A percentile compares a stretch with the other conserved stretches of the same genome.
Conservation (phyloP, 2,888 invertebrate genomes). For the Xestia rhomboidea region DNA sequence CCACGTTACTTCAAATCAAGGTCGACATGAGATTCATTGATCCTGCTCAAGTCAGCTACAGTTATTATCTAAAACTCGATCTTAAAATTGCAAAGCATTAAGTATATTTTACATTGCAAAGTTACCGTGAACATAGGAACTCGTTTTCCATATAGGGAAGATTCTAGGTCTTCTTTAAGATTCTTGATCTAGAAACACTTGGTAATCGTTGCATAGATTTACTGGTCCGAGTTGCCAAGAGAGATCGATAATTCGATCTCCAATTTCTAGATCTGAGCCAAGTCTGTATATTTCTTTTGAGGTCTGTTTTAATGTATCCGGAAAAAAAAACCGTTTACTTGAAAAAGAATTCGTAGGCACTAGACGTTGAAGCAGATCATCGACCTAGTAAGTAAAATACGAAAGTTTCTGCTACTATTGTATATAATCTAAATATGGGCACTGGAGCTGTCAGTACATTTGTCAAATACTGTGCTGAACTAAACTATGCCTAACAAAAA, state of each 20-base stretch:
- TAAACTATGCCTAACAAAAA: neutral
- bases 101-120: constrained; percentile 64
- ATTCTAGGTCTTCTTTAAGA: constrained; percentile 52
- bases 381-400: neutral
- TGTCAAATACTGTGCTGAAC: neutral
- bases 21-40: constrained; percentile 55
- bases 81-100: constrained; percentile 57
- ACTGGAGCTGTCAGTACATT: neutral
- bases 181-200: constrained; percentile 48
- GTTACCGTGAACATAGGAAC: constrained; percentile 41
- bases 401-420: neutral
- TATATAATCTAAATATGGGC: neutral
- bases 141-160: constrained; percentile 54
- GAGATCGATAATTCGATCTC: constrained; percentile 8
- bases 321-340: neutral
- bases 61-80: constrained; percentile 57
- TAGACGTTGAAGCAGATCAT: neutral
- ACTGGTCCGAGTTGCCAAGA: constrained; percentile 24
- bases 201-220: constrained; percentile 22
- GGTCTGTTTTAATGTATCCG: neutral
- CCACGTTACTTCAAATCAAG: constrained; percentile 43
- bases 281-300: neutral
- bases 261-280: neutral
- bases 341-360: neutral
- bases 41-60: constrained; percentile 48